phyloP scores from a whole-genome alignment of 2,888 invertebrate genomes.

The Pandemis cinnamomeana region DNA sequence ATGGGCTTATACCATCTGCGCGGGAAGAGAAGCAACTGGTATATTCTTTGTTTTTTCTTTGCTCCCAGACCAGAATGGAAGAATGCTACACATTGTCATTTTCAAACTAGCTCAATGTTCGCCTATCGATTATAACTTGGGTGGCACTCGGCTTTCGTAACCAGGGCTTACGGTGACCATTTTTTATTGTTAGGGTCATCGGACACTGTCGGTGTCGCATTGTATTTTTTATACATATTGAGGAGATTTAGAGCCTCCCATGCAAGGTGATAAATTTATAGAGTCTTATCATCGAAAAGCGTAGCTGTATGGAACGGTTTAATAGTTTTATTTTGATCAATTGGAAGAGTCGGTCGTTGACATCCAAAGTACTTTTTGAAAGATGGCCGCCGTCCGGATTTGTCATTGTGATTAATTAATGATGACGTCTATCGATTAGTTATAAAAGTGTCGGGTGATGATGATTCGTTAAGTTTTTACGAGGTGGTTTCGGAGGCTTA shows the following conservation, averaged over 20 bases:
- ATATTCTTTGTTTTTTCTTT: no score
- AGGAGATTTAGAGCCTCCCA: constrained; percentile 65
- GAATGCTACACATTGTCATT: no score
- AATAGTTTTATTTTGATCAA: constrained; percentile 50
- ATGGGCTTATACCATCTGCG: no score
- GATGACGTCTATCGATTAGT: constrained; percentile 17
- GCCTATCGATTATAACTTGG: constrained; percentile 42
- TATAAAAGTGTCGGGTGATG: constrained; percentile 24
- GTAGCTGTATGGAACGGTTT: constrained; percentile 48
- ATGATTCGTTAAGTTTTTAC: constrained; percentile 21
- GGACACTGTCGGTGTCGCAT: constrained; percentile 68
- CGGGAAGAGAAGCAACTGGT: no score
- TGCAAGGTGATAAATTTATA: constrained; percentile 77
- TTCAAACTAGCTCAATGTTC: background rate
- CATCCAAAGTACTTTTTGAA: constrained; percentile 13
- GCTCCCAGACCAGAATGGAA: no score
- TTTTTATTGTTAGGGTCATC: constrained; percentile 79
- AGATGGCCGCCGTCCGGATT: constrained; percentile 9
- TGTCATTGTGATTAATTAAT: constrained; percentile 34
- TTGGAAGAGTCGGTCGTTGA: constrained; percentile 43
- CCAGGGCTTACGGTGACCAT: constrained; percentile 67
- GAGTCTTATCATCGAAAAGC: constrained; percentile 73
- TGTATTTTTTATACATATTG: constrained; percentile 63
- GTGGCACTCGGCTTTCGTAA: constrained; percentile 64
- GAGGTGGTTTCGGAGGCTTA: background rate